Evolutionary conservation across 2,888 invertebrate genomes (phyloP), one percentile per base, ranked within the genome.

Genomic region (Sesamia inferens): DNA sequence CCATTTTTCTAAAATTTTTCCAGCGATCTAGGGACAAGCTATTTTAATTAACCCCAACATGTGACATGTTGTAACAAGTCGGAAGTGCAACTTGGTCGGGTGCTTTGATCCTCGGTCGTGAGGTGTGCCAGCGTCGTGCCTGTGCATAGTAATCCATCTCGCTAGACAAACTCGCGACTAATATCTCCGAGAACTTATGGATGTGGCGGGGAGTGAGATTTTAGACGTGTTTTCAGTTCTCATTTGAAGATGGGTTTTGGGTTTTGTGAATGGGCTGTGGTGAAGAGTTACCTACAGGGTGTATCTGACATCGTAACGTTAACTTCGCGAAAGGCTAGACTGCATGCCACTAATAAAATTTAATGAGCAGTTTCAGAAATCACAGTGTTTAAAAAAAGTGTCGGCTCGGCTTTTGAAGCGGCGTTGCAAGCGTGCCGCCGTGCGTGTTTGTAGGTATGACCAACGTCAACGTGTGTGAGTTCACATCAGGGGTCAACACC

Each of bases 81-180:
- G 87, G 86, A 87, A 87, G 85, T 88, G 81, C 86, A 89, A 91
- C 89, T 91, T 91, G 87, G 86, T 82, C 79, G 69, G 81, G 83
- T 84, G 87, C 87, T 85, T 88, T 88, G 88, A 88, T 89, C 86
- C 89, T 82, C 83, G 89, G 89, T 89, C 90, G 87, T 90, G 92
- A 92, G 91, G 92, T 91, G 89, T 81, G 84, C 89, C 89, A 76
- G 87, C 87, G 77, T 87, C 93, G 91, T 93, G 94, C 90, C 87
- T 81, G 84, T 84, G 93, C 93, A 93, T 93, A 93, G 91, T 93
- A 93, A 93, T 93, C 89, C 86, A 88, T 87, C 90, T 88, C 85
- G 83, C 83, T 85, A 88, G 90, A 87, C 87, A 88, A 85, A 90
- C 88, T 87, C 81, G 74, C 82, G 87, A 87, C 79, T 83, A 88